Percentiles rank a stretch among this genome's conserved stretches.
Conservation (phyloP, 2,888 invertebrate species). For the Macrophya annulata region DNA sequence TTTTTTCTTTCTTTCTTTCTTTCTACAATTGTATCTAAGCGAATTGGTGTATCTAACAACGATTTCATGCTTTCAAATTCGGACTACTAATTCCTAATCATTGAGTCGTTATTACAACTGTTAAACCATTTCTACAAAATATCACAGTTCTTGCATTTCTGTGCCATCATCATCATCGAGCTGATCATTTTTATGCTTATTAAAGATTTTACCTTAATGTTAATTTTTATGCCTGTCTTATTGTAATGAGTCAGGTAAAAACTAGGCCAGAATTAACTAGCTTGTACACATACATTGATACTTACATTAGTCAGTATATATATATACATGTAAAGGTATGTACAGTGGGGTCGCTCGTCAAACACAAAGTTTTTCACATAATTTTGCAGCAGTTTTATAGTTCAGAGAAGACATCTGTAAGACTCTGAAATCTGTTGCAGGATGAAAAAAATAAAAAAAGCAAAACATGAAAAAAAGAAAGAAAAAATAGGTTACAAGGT, state of each 20-base stretch:
- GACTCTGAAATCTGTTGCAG: neutral
- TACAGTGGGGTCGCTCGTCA: neutral
- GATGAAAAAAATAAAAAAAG: neutral
- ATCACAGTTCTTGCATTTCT: constrained; percentile 42
- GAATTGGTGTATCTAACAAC: neutral
- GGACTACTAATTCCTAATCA: constrained; percentile 43
- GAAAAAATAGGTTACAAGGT: neutral
- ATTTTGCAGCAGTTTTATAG: constrained; percentile 37
- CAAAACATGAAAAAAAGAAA: no score
- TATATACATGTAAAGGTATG: no score
- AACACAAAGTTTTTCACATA: neutral
- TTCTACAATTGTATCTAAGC: neutral
- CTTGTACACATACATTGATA: neutral
- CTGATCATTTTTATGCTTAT: neutral
- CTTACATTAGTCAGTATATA: neutral
- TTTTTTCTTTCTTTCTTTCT: no score
- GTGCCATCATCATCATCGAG: constrained; percentile 15
- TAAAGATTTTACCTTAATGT: neutral
- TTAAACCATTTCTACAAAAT: constrained; percentile 20
- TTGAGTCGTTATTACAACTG: constrained; percentile 14
- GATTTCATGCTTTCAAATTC: constrained; percentile 40
- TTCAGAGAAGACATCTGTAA: constrained; percentile 24
- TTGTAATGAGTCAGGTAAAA: constrained; percentile 33
- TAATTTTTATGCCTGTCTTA: neutral
- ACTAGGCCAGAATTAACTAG: constrained; percentile 32